Base-by-base conservation (phyloP, 2,113 vertebrate genomes). In the Sylvia atricapilla region DNA sequence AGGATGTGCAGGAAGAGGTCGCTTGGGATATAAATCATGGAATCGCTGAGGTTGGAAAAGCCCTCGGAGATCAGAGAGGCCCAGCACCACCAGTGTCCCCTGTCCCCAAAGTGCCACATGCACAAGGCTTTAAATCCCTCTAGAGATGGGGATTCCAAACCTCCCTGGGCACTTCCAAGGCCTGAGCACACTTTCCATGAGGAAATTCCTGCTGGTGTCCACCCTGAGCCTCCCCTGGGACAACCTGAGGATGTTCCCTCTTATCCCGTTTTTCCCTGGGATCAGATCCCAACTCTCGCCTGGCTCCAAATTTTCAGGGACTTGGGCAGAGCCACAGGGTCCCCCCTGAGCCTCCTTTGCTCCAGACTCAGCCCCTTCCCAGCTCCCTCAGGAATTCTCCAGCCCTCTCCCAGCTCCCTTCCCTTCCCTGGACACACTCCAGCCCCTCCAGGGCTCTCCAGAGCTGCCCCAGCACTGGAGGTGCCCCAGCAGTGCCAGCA, bases 1-100 rank as follows among this genome's bases (percentile, higher is more conserved):
- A 2, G 6, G 41, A 47, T 0, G 2, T 14, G 47, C 13, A 3
- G 1, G 5, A 5, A 49, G 35, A 22, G 66, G 4, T 5, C 9
- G 7, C 20, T 63, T 1, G 56, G 21, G 11, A 17, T 20, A 1
- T 3, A 16, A 69, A 77, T 6, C 19, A 0, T 23, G 56, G 64
- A 5, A 39, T 47, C 0, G 47, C 6, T 20, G 28, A 60, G 74
- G 46, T 9, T 1, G 47, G 74, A n/a, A 30, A 78, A 78, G 39
- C 15, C 19, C 46, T 23, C 15, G 1, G 76, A 55, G 77, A 35
- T 28, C 18, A 4, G 1, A 0, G 30, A 58, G 30, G n/a, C 5
- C 19, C 41, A 27, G 41, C 55, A 4, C 47, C 67, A 53, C 2
- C 22, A 1, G 6, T 20, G 27, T 3, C 22, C 44, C 16, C 0